Evolutionary conservation across 2,797 vertebrate genomes (phyloP).

Genomic region (Salmo trutta): DNA sequence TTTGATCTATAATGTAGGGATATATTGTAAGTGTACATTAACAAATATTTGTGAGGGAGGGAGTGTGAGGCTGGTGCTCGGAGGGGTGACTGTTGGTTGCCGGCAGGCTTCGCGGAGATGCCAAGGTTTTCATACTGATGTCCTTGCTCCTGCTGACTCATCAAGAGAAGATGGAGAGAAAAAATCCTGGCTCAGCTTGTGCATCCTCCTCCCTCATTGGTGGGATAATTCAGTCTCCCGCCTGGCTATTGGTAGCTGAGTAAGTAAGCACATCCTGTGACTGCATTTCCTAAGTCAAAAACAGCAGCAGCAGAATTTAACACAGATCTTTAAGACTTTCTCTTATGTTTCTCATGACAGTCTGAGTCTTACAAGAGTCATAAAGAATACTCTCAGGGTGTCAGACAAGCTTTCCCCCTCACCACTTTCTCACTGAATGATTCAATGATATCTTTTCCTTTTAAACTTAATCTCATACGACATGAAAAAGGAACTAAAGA

Average conservation of each 20-base stretch:
- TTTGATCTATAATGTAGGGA: constrained; percentile 31
- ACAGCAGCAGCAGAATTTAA: constrained; percentile 21
- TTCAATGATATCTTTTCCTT: background rate
- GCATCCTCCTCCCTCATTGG: constrained; percentile 9
- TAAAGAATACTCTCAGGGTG: background rate
- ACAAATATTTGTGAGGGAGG: background rate
- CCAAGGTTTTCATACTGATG: constrained; percentile 3
- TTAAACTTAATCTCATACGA: constrained; percentile 26
- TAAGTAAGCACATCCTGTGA: constrained; percentile 36
- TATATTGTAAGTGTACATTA: constrained; percentile 17
- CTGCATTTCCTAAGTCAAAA: constrained; percentile 35
- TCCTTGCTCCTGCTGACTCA: background rate
- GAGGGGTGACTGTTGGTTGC: constrained; percentile 1
- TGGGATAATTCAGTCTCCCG: constrained; percentile 9
- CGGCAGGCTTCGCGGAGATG: constrained; percentile 1
- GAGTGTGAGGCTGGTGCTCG: background rate
- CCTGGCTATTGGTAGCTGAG: constrained; percentile 25
- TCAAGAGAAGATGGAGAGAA: constrained; percentile 6
- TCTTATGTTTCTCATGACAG: constrained; percentile 9
- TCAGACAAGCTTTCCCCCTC: constrained; percentile 6
- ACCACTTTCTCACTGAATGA: background rate
- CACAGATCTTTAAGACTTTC: background rate
- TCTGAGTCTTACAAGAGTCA: constrained; percentile 2
- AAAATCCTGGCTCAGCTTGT: background rate
- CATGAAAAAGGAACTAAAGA: constrained; percentile 46